phyloP scores from a whole-genome alignment of 2,797 vertebrate species.

The Valencia hispanica region DNA sequence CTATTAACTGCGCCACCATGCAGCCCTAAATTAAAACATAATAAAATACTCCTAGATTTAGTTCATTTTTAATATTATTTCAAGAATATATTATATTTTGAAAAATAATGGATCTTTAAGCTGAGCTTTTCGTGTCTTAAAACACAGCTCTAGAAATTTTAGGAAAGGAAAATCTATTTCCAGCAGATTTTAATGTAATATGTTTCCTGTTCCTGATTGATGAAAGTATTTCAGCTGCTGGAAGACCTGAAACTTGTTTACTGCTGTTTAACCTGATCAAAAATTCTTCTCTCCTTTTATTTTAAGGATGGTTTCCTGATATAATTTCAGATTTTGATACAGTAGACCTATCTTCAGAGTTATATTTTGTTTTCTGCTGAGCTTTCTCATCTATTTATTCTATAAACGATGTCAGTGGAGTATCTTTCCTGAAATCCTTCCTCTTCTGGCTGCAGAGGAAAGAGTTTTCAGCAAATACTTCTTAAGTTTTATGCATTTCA shows the following conservation, averaged over 20 bases:
- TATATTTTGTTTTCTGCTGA: background rate
- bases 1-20: too few relatives aligned
- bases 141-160: too few relatives aligned
- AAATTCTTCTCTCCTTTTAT: background rate
- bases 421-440: background rate
- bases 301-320: background rate
- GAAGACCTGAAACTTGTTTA: too few relatives aligned
- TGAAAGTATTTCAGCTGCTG: too few relatives aligned
- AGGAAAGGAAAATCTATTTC: too few relatives aligned
- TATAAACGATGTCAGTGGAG: background rate
- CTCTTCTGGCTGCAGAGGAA: slow-evolving; percentile 50
- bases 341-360: background rate
- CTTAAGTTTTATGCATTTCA: background rate
- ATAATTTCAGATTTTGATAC: background rate
- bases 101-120: too few relatives aligned
- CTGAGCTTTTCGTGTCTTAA: background rate
- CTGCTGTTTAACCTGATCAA: background rate
- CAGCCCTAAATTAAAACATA: too few relatives aligned
- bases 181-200: too few relatives aligned
- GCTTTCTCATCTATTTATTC: background rate
- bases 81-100: too few relatives aligned
- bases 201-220: too few relatives aligned
- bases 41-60: too few relatives aligned
- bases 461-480: background rate
- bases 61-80: too few relatives aligned